phyloP scores from a whole-genome alignment of 1,140 invertebrate species.

The Drosophila nasuta region DNA sequence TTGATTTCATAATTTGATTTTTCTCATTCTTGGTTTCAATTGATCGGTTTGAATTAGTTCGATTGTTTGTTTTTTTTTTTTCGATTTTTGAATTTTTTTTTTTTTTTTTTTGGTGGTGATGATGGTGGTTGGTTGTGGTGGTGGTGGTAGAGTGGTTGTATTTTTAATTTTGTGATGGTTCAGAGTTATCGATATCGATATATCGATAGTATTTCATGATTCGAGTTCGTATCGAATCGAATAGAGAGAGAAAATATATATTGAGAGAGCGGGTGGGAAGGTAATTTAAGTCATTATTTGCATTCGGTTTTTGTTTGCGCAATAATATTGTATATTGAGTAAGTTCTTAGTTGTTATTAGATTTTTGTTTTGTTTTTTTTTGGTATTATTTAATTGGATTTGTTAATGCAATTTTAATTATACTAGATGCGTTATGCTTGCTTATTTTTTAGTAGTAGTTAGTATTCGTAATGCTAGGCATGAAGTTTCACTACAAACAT shows the following conservation, averaged over 20 bases:
- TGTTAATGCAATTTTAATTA: constrained; percentile 35
- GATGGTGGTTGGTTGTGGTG: constrained; percentile 48
- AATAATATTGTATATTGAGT: constrained; percentile 8
- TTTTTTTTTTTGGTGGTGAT: constrained; percentile 44
- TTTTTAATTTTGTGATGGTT: constrained; percentile 33
- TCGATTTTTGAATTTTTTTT: constrained; percentile 42
- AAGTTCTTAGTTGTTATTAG: constrained; percentile 38
- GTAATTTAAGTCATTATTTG: constrained; percentile 76
- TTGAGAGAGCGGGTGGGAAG: constrained; percentile 76
- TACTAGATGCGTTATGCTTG: constrained; percentile 16
- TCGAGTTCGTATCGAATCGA: constrained; percentile 54
- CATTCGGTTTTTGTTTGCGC: constrained; percentile 47
- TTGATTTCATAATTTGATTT: constrained; percentile 99
- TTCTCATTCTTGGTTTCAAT: constrained; percentile 94
- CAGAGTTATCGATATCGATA: constrained; percentile 47
- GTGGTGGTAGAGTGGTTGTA: constrained; percentile 52
- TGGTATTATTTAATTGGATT: constrained; percentile 44
- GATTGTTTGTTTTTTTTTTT: constrained; percentile 35
- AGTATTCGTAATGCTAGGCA: constrained; percentile 70
- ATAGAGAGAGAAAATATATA: constrained; percentile 39
- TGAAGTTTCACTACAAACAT: constrained; percentile 79
- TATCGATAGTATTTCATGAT: constrained; percentile 11
- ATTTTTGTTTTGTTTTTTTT: constrained; percentile 24
- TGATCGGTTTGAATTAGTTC: constrained; percentile 78
- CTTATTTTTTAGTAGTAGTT: constrained; percentile 52